Base-by-base conservation (phyloP, 1,140 invertebrate genomes). In the Neodiprion pinetum region DNA sequence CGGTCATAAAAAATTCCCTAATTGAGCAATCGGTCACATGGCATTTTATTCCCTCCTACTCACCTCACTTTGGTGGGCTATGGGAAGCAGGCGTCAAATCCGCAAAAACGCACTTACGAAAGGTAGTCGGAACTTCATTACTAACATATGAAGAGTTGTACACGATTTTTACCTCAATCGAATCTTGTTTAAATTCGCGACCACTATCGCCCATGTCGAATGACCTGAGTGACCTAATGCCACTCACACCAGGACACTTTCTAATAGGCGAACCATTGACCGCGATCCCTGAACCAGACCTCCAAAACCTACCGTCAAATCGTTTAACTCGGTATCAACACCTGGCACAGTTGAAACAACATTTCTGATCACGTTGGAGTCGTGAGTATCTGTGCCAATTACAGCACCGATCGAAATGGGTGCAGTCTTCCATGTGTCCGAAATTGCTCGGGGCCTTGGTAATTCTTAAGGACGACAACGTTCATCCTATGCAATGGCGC, bases 11-110 rank as follows among this genome's bases (percentile, higher is more conserved):
- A 2, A 17, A 71, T 12, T 74, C 66, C 48, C 40, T 66, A 23
- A 11, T 61, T 1, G 67, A 67, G 28, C 17, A 47, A 21, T 47
- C 72, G 0, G 72, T 76, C 3, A 71, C 79, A 11, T 88, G 85
- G 83, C 72, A 81, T 3, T 88, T 85, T 74, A 88, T 83, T 21
- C 83, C 86, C 4, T 86, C 86, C 1, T 66, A 71, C 14, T 80
- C 81, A 0, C 83, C 86, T 0, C 82, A 88, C 72, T 84, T 87
- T 77, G 85, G 85, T 9, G 86, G 86, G 1, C 78, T 80, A 0
- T 89, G 87, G 87, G 87, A 89, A 70, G 74, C 84, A 1, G 70
- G 85, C 8, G 81, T 89, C 1, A 76, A 83, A 3, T 79, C 78
- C 0, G 82, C 86, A 0, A 87, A 89, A 74, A 78, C 76, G 9